Evolutionary conservation across 2,113 vertebrate species (phyloP).

Genomic region (Thamnophis sirtalis): DNA sequence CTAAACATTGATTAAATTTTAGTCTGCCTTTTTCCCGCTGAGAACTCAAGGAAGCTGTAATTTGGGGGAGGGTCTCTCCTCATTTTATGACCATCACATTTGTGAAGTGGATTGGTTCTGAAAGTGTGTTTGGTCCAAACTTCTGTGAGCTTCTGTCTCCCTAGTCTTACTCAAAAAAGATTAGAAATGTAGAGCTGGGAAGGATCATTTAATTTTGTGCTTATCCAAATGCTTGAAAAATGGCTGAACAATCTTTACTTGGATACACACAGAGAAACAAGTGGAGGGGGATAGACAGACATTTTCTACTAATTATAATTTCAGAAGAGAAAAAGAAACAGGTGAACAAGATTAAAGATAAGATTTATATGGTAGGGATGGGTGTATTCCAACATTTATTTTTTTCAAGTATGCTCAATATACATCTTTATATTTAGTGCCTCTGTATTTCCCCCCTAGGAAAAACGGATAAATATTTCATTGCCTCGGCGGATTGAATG

Average conservation of each 20-base stretch:
- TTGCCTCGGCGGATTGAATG: conserved; percentile 60
- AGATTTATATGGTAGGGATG: neutral
- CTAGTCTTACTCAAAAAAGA: neutral
- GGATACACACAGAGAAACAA: neutral
- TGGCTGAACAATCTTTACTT: neutral
- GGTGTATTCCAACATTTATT: neutral
- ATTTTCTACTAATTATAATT: neutral
- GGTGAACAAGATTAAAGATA: neutral
- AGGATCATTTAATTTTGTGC: neutral
- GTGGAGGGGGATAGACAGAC: neutral
- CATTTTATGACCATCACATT: neutral
- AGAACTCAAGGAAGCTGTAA: neutral
- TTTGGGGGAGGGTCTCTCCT: neutral
- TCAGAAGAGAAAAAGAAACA: neutral
- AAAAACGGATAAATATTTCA: neutral
- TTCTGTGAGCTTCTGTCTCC: neutral
- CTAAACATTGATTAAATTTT: neutral
- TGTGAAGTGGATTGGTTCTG: neutral
- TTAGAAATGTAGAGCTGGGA: neutral
- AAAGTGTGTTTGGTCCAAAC: neutral
- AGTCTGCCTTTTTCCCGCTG: neutral
- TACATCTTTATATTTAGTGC: neutral
- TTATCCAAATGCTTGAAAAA: neutral
- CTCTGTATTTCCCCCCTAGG: neutral
- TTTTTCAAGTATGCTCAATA: neutral